phyloP scores from a whole-genome alignment of 2,113 vertebrate genomes.

The Tragelaphus scriptus region DNA sequence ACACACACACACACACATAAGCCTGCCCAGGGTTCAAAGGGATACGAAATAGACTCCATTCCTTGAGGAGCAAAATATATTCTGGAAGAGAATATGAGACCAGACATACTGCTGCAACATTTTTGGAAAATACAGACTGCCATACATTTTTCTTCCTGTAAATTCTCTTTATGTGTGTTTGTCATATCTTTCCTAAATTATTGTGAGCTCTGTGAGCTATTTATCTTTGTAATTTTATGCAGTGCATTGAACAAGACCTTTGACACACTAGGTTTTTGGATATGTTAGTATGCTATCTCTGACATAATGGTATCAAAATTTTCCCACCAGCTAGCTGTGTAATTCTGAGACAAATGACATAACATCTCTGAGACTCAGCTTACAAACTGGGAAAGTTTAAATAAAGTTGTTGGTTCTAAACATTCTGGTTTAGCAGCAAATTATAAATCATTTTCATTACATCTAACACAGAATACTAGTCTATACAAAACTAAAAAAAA shows the following conservation, averaged over 20 bases:
- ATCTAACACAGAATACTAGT: not conserved
- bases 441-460: not conserved
- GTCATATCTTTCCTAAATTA: not conserved
- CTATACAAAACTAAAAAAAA: not conserved
- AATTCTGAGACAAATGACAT: not conserved
- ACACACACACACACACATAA: not conserved
- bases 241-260: not conserved
- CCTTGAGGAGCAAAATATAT: not conserved
- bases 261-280: not conserved
- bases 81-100: not conserved
- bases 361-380: not conserved
- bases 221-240: not conserved
- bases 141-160: not conserved
- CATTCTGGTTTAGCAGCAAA: constrained; percentile 6
- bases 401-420: not conserved
- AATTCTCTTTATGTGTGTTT: not conserved
- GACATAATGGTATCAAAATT: not conserved
- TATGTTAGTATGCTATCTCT: not conserved
- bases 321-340: not conserved
- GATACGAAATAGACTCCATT: not conserved
- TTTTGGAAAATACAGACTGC: not conserved
- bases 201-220: not conserved
- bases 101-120: not conserved
- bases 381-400: not conserved
- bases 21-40: not conserved